phyloP scores from a whole-genome alignment of 2,888 invertebrate genomes.

The Parapristionchus giblindavisi region DNA sequence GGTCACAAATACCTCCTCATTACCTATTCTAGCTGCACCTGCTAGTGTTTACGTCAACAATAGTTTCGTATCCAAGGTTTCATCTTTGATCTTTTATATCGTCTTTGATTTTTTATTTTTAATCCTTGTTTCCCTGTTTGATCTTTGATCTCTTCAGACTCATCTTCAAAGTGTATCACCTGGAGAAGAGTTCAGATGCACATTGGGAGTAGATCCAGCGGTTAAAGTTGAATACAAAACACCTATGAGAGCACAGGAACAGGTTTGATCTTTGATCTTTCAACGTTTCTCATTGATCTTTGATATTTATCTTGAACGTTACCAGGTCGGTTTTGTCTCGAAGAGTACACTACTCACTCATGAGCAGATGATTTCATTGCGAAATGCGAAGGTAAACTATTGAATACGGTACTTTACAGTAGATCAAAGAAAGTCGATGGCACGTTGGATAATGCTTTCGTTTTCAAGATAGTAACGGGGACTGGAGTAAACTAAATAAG shows the following conservation, averaged over 20 bases:
- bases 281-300: too few relatives aligned
- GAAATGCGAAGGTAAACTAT: slow-evolving; percentile 71
- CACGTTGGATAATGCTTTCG: too few relatives aligned
- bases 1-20: slow-evolving; percentile 70
- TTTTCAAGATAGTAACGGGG: too few relatives aligned
- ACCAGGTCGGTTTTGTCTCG: slow-evolving; percentile 69
- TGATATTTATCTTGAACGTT: too few relatives aligned
- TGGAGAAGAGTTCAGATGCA: slow-evolving; percentile 71
- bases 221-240: slow-evolving; percentile 71
- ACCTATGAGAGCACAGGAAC: slow-evolving; percentile 66
- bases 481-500: too few relatives aligned
- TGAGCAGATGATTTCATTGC: slow-evolving; percentile 68
- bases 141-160: slow-evolving; percentile 47
- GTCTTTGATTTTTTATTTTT: not conserved
- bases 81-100: slow-evolving; percentile 39
- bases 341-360: slow-evolving; percentile 67
- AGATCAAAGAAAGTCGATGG: too few relatives aligned
- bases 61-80: slow-evolving; percentile 71
- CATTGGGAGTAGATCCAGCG: slow-evolving; percentile 71
- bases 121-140: not conserved
- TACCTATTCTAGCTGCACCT: slow-evolving; percentile 71
- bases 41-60: slow-evolving; percentile 72
- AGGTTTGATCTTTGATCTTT: too few relatives aligned
- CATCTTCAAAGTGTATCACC: slow-evolving; percentile 70
- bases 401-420: too few relatives aligned